phyloP scores from a whole-genome alignment of 2,113 vertebrate genomes.

The Miniopterus natalensis region DNA sequence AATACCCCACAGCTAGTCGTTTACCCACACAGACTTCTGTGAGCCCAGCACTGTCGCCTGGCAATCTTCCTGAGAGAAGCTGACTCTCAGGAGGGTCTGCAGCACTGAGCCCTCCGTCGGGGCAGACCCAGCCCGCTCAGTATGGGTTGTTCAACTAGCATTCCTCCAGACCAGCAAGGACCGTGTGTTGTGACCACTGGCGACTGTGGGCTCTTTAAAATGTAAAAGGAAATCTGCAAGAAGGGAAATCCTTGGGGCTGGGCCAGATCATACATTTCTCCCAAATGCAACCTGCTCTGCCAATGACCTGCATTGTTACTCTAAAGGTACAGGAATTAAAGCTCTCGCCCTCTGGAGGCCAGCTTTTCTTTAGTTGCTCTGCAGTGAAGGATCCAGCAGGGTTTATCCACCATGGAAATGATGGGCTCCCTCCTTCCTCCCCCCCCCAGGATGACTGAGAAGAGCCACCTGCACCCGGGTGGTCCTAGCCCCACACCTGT shows the following conservation, averaged over 20 bases:
- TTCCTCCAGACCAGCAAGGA: too few species aligned
- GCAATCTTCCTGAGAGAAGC: background rate
- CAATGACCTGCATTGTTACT: background rate
- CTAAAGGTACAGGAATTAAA: background rate
- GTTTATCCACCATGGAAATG: background rate
- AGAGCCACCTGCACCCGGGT: accelerated
- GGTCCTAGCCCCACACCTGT: background rate
- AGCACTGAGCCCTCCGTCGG: too few species aligned
- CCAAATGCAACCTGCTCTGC: background rate
- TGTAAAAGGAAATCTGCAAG: background rate
- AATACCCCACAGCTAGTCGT: background rate
- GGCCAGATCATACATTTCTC: background rate
- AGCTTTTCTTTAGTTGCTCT: background rate
- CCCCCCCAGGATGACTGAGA: too few species aligned
- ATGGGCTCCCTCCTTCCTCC: too few species aligned
- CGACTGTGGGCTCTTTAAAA: background rate
- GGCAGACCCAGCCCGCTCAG: too few species aligned
- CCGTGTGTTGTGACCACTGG: background rate
- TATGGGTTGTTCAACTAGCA: background rate
- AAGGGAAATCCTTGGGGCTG: background rate
- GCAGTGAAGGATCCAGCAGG: background rate
- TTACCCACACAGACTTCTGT: background rate
- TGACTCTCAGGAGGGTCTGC: accelerated
- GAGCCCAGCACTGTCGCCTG: background rate
- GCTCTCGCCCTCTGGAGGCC: background rate